These are phyloP conservation scores for Cyprinella venusta DNA, from an alignment of 2,797 vertebrate genomes.

Conservation along the genomic window DNA sequence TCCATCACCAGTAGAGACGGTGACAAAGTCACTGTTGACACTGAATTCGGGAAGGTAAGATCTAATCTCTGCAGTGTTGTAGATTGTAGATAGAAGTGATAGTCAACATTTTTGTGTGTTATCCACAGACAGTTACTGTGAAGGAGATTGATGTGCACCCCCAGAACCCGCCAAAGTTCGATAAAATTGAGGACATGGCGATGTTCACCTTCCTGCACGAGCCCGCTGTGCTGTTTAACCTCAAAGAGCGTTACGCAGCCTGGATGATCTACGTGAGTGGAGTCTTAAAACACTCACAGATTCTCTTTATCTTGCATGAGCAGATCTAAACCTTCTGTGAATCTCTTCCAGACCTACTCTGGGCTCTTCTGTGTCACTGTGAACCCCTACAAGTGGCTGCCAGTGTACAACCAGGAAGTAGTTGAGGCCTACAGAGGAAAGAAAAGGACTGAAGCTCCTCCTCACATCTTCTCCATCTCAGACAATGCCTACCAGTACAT, in stretches of 20 bases:
- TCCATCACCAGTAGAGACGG: slow-evolving; percentile 75
- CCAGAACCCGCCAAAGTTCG: slow-evolving; percentile 2
- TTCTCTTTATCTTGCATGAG: not conserved
- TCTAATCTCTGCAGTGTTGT: not conserved
- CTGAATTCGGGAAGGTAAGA: slow-evolving; percentile 75
- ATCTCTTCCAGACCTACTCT: slow-evolving; percentile 73
- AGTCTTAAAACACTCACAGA: not conserved
- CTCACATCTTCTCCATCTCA: slow-evolving; percentile 82
- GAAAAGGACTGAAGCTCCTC: slow-evolving; percentile 77
- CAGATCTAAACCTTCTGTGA: not conserved
- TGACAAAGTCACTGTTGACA: slow-evolving; percentile 79
- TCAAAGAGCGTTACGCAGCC: slow-evolving; percentile 84
- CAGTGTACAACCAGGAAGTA: slow-evolving; percentile 66
- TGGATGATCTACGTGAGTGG: slow-evolving; percentile 82
- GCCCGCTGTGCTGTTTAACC: slow-evolving; percentile 80
- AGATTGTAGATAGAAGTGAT: not conserved
- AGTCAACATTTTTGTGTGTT: not conserved
- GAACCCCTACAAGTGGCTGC: slow-evolving; percentile 80
- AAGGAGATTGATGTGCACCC: slow-evolving; percentile 21
- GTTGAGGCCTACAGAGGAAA: slow-evolving; percentile 77
- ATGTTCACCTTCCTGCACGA: slow-evolving; percentile 72
- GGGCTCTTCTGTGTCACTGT: slow-evolving; percentile 81
- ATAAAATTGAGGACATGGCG: slow-evolving; percentile 78
- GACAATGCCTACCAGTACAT: slow-evolving; percentile 82
- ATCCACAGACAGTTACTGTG: slow-evolving; percentile 47